Percentiles rank a stretch among this genome's conserved stretches.
phyloP scores from a whole-genome alignment of 1,140 invertebrate species.

The Popillia japonica region DNA sequence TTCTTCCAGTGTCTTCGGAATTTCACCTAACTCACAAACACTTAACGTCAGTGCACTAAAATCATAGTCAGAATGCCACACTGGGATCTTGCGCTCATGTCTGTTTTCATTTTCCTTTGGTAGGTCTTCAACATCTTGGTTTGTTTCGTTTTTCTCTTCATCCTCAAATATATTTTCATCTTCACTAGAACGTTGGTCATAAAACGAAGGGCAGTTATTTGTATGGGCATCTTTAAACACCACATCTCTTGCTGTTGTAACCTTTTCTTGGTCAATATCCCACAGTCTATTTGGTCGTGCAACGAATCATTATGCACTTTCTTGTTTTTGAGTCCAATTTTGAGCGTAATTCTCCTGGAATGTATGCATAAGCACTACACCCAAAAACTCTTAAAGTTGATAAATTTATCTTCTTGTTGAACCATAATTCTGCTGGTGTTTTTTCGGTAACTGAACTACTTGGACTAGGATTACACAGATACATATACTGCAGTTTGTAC shows the following conservation, averaged over 20 bases:
- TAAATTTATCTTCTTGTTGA: slow-evolving; percentile 49
- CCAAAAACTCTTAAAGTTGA: slow-evolving; percentile 53
- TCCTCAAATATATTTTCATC: too few relatives aligned
- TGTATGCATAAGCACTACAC: slow-evolving; percentile 48
- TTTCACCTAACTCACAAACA: neutral
- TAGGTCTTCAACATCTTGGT: too few relatives aligned
- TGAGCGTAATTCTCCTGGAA: slow-evolving; percentile 45
- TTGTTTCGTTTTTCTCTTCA: too few relatives aligned
- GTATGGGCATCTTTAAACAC: neutral
- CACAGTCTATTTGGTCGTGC: slow-evolving; percentile 42
- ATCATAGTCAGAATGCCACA: neutral
- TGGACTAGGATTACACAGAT: neutral
- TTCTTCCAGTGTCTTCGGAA: slow-evolving; percentile 8
- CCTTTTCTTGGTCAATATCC: slow-evolving; percentile 43
- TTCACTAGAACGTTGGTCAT: neutral
- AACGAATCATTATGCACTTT: slow-evolving; percentile 34
- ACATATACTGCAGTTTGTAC: neutral
- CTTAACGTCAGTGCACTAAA: neutral
- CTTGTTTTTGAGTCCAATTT: slow-evolving; percentile 33
- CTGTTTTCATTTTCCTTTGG: neutral
- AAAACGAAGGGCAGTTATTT: neutral
- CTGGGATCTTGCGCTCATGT: neutral
- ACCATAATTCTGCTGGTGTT: slow-evolving; percentile 45
- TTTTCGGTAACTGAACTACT: neutral
- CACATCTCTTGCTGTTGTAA: slow-evolving; percentile 43